Base-by-base conservation (phyloP, 2,113 vertebrate species). In the Gymnocephalus cernua region DNA sequence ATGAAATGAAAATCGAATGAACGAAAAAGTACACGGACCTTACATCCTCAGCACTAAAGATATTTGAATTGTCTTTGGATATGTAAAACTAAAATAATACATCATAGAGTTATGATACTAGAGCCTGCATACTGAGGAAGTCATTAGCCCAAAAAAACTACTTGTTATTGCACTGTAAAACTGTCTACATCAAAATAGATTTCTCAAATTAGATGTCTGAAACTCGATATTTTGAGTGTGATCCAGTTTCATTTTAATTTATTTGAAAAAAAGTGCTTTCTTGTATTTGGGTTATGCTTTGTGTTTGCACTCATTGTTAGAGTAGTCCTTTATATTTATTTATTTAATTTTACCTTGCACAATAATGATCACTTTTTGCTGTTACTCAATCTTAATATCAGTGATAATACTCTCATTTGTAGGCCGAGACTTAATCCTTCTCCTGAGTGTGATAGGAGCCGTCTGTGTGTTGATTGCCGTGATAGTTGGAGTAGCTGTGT, bases 381-480 rank as follows among this genome's bases (percentile, higher is more conserved):
- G 10, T 18, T 2, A n/a, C 5, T 13, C 6, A 35, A 3, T 57
- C 3, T 38, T 27, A 29, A 18, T 50, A 76, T 27, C 27, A 32
- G 6, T 16, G 0, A 38, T 14, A 21, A 35, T 9, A 5, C 0
- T 0, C 13, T 47, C 0, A 4, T 18, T 66, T 67, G 8, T 68
- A 85, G 72, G 0, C 0, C 0, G 1, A 32, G 0, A 1, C 2
- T 0, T 25, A 0, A 0, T 56, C 2, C 0, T 62, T 10, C 1
- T 21, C 8, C 4, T 56, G 69, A 1, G 1, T 1, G 67, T 3
- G 14, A 62, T 18, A 4, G 70, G 0, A 53, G 86, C 58, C 68
- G 18, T 6, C 25, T 47, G 7, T 4, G 0, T 80, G 51, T 0
- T 85, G 1, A 0, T 86, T 2, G 1, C 72, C 45, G 4, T 78